These are phyloP conservation scores for Rhynchomys soricoides DNA, from an alignment of 2,113 vertebrate genomes.

Conservation along the genomic window DNA sequence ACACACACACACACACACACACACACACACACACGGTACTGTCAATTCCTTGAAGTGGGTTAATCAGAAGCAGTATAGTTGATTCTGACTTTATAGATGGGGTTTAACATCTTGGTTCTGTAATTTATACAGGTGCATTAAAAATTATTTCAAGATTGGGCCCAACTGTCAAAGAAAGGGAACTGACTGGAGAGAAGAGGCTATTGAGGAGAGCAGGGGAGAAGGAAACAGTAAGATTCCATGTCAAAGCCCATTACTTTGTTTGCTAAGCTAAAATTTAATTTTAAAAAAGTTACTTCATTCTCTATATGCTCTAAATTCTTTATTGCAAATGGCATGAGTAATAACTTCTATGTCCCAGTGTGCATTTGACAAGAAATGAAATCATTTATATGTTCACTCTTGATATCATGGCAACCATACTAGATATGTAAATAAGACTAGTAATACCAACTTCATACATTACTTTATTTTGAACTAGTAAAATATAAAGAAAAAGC, in stretches of 20 bases:
- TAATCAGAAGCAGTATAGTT: neutral
- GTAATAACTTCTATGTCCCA: neutral
- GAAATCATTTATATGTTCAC: neutral
- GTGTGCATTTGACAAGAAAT: constrained; percentile 9
- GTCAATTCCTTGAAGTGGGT: constrained; percentile 39
- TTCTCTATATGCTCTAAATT: neutral
- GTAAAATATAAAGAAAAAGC: constrained; percentile 20
- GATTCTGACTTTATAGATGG: neutral
- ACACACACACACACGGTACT: neutral
- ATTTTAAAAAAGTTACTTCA: neutral
- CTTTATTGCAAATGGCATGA: neutral
- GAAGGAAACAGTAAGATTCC: neutral
- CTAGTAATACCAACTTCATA: neutral
- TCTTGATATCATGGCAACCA: neutral
- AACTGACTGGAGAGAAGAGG: no score
- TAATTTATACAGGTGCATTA: neutral
- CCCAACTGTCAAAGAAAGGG: neutral
- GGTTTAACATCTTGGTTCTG: neutral
- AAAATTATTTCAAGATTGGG: neutral
- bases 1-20: neutral
- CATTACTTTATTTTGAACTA: neutral
- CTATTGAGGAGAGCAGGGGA: neutral
- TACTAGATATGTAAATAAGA: neutral
- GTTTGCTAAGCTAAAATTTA: neutral
- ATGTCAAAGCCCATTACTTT: neutral